A percentile compares a stretch with the other conserved stretches of the same genome.
Conservation (phyloP, 2,113 vertebrate species). For the Plectropomus leopardus region DNA sequence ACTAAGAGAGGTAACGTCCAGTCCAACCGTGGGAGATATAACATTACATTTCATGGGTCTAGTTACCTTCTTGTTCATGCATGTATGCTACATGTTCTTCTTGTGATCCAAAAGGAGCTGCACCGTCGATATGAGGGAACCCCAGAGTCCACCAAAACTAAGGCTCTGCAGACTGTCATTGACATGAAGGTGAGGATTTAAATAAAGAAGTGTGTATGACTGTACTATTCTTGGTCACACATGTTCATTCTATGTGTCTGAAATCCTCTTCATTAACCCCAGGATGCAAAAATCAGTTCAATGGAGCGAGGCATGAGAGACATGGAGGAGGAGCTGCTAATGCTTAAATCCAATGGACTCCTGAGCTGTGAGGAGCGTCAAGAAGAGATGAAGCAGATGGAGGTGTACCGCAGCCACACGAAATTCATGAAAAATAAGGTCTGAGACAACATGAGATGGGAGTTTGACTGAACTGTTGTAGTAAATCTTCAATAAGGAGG, state of each 20-base stretch:
- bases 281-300: slow-evolving; percentile 98
- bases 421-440: slow-evolving; percentile 99
- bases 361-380: slow-evolving; percentile 97
- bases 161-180: slow-evolving; percentile 97
- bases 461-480: not conserved
- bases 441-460: not conserved
- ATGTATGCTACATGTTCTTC: not conserved
- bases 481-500: not conserved
- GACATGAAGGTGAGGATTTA: slow-evolving; percentile 94
- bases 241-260: not conserved
- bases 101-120: slow-evolving; percentile 88
- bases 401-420: slow-evolving; percentile 98
- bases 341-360: slow-evolving; percentile 96
- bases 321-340: slow-evolving; percentile 97
- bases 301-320: slow-evolving; percentile 96
- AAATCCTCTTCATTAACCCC: slow-evolving; percentile 13
- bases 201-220: not conserved
- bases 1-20: slow-evolving; percentile 90
- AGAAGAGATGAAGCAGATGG: slow-evolving; percentile 99
- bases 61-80: not conserved
- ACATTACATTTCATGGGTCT: not conserved
- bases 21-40: not conserved
- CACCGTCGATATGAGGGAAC: slow-evolving; percentile 96
- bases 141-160: slow-evolving; percentile 97
- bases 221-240: not conserved